A percentile compares a stretch with the other conserved stretches of the same genome.
Conservation (phyloP, 2,113 vertebrate species). For the Anas platyrhynchos region DNA sequence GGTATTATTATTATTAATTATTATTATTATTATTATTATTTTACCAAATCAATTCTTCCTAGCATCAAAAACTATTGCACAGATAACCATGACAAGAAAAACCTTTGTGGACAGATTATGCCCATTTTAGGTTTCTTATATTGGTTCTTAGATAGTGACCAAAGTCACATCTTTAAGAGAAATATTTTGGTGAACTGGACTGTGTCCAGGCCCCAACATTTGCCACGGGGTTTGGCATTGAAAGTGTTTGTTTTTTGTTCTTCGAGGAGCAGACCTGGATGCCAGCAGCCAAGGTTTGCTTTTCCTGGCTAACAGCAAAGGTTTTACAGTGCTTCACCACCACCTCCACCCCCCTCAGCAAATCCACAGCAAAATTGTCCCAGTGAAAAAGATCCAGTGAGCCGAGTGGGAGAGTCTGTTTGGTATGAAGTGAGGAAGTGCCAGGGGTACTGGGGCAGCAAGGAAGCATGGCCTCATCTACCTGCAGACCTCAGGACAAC, state of each 20-base stretch:
- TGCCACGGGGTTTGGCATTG: not conserved
- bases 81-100: not conserved
- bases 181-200: not conserved
- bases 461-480: not conserved
- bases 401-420: not conserved
- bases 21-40: not conserved
- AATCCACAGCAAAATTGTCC: not conserved
- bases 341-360: not conserved
- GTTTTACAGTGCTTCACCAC: not conserved
- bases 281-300: not conserved
- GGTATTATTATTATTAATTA: not conserved
- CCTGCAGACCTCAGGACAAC: not conserved
- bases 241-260: not conserved
- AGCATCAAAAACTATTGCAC: not conserved
- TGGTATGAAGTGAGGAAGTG: not conserved
- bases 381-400: not conserved
- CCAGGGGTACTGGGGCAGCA: not conserved
- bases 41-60: not conserved
- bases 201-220: fast-evolving
- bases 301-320: not conserved
- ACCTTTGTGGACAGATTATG: not conserved
- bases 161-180: not conserved
- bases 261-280: not conserved
- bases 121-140: not conserved
- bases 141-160: not conserved